Evolutionary conservation across 2,797 vertebrate species (phyloP).

Genomic region (Furcifer pardalis): DNA sequence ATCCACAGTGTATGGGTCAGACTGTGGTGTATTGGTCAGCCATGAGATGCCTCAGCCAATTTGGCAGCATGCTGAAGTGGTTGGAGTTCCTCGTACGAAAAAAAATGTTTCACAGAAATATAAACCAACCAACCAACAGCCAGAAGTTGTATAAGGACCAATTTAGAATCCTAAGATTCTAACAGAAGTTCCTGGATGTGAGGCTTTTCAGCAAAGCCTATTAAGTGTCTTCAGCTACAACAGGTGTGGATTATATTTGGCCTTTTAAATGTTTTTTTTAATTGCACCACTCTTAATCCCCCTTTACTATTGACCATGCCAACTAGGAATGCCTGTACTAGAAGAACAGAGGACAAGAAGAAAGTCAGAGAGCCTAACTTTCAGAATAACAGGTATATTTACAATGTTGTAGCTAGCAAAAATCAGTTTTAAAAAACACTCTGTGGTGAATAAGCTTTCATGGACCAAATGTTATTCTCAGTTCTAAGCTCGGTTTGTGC

Average conservation of each 20-base stretch:
- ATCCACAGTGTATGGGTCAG: background rate
- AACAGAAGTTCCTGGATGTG: background rate
- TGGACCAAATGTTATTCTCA: background rate
- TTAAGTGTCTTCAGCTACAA: background rate
- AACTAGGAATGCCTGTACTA: background rate
- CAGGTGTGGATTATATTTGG: background rate
- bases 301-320: background rate
- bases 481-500: background rate
- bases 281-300: background rate
- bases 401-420: background rate
- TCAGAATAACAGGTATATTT: background rate
- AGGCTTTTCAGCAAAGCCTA: background rate
- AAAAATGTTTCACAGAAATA: background rate
- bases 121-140: background rate
- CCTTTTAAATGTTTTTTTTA: background rate
- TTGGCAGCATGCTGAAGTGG: too few relatives aligned
- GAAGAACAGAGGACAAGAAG: background rate
- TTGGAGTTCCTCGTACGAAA: background rate
- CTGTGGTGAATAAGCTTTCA: background rate
- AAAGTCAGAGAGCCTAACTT: background rate
- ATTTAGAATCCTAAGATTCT: background rate
- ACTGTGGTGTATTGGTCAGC: background rate
- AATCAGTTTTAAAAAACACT: background rate
- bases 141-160: background rate
- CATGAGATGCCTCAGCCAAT: conserved; percentile 1